A percentile compares a stretch with the other conserved stretches of the same genome.
Evolutionary conservation across 2,113 vertebrate genomes (phyloP).

Genomic region (Anser brachyrhynchus): DNA sequence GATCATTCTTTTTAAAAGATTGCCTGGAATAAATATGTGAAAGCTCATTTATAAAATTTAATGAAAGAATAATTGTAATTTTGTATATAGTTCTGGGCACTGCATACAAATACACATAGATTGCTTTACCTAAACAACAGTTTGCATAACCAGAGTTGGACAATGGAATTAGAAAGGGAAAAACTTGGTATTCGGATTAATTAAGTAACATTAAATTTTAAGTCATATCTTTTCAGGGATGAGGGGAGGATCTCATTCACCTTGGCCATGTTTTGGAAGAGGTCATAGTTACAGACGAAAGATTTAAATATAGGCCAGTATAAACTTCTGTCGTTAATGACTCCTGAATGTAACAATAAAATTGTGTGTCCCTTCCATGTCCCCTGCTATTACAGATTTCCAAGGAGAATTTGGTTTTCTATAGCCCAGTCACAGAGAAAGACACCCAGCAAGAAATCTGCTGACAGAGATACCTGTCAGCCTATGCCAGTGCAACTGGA

Average conservation of each 20-base stretch:
- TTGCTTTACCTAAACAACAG: neutral
- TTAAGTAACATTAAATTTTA: slow-evolving; percentile 1
- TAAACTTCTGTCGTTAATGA: neutral
- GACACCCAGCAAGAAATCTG: neutral
- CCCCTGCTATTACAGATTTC: neutral
- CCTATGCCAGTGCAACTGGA: neutral
- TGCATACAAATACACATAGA: neutral
- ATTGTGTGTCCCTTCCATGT: neutral
- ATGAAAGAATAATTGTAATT: neutral
- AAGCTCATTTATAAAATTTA: neutral
- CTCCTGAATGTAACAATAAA: neutral
- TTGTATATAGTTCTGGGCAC: neutral
- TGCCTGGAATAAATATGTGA: neutral
- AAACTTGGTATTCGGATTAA: neutral
- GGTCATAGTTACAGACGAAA: neutral
- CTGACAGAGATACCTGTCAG: neutral
- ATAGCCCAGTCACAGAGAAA: neutral
- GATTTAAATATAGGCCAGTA: neutral
- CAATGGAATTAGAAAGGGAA: neutral
- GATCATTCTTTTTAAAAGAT: neutral
- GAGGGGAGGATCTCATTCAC: neutral
- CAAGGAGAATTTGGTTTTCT: neutral
- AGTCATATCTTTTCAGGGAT: neutral
- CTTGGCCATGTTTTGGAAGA: neutral
- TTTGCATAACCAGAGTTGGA: neutral